Evolutionary conservation across 2,797 vertebrate species (phyloP).

Genomic region (Sebastes miniatus): DNA sequence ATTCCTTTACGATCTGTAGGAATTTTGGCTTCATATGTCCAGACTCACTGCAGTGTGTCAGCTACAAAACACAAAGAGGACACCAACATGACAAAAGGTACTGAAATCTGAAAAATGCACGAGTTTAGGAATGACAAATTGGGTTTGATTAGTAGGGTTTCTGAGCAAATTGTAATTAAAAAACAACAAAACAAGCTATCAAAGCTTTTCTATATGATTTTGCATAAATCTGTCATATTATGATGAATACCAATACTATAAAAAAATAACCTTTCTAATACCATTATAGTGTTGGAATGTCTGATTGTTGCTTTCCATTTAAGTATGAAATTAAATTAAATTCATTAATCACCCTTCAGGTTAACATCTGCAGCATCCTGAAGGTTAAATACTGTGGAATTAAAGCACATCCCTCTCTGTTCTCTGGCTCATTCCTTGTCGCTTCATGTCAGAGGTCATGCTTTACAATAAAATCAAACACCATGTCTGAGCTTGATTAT

Average conservation of each 20-base stretch:
- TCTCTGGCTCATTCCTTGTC: background rate
- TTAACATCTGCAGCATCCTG: background rate
- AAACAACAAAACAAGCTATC: background rate
- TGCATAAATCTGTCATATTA: background rate
- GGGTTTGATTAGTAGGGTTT: background rate
- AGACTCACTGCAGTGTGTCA: conserved; percentile 11
- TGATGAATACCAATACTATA: background rate
- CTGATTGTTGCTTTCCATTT: background rate
- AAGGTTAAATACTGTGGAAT: background rate
- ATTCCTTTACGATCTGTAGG: conserved; percentile 32
- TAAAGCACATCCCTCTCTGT: background rate
- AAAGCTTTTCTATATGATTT: background rate
- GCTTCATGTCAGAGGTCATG: background rate
- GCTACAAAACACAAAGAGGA: conserved; percentile 35
- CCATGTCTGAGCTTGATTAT: background rate
- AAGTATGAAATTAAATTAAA: background rate
- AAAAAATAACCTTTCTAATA: background rate
- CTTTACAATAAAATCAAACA: background rate
- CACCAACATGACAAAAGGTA: background rate
- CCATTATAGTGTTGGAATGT: background rate
- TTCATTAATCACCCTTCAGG: background rate
- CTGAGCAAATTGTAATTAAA: background rate
- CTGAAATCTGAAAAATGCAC: background rate
- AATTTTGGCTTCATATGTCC: background rate
- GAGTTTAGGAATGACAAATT: background rate